Base-by-base conservation (phyloP, 2,113 vertebrate genomes). In the Platysternon megacephalum region DNA sequence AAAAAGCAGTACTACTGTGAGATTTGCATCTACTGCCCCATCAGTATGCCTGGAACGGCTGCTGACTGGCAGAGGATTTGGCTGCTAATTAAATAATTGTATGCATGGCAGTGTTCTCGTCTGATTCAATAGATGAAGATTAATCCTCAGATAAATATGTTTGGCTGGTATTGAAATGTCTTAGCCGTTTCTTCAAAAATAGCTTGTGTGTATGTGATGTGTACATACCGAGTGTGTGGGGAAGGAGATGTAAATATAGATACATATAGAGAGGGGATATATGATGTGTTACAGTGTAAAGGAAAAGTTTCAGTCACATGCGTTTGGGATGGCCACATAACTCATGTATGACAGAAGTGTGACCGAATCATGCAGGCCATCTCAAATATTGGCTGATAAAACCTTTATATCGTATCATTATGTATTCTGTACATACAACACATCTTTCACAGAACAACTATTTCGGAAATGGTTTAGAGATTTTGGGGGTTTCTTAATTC, bases 81-180 rank as follows among this genome's bases (percentile, higher is more conserved):
- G 98, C 98, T 98, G 98, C 98, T 99, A 99, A 99, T 99, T 99
- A 99, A 99, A 99, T 99, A 99, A 99, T 99, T 99, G 99, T 99
- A 99, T 99, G 99, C 99, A 98, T 99, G 98, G 99, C 98, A 98
- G 98, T 98, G 98, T 99, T 99, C 98, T 98, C 97, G 98, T 99
- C 99, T 99, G 98, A 99, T 99, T 99, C 98, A 98, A 99, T 99
- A 98, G 98, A 99, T 98, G 98, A 99, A 99, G 98, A 99, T 99
- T 99, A 99, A 99, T 99, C 99, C 99, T 99, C 99, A 98, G 98
- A 99, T 99, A 99, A 99, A 99, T 99, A 99, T 99, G 99, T 99
- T 99, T 99, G 99, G 98, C 99, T 98, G 98, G 98, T 98, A 98
- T 98, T 98, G 98, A 98, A 98, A 98, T 98, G 98, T 98, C 98